Percentiles rank a stretch among this genome's conserved stretches.
phyloP scores from a whole-genome alignment of 2,888 invertebrate species.

The Helobdella robusta region DNA sequence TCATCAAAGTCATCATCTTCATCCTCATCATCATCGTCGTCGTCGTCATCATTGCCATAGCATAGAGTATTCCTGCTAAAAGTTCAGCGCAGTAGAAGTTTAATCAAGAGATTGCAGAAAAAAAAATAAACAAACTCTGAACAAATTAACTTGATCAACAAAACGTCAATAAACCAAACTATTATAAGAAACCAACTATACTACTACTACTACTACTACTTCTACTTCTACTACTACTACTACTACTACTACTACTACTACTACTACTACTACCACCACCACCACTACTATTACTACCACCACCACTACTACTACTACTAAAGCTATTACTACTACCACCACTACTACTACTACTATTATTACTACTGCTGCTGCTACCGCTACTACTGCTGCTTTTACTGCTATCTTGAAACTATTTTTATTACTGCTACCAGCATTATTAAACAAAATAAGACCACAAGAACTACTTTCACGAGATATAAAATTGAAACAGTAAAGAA shows the following conservation, averaged over 20 bases:
- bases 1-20: too few species aligned
- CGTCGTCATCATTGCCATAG: too few species aligned
- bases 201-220: slow-evolving; percentile 24
- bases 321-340: slow-evolving; percentile 1
- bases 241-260: slow-evolving; percentile 25
- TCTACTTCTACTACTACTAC: slow-evolving; percentile 24
- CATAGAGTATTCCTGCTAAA: too few species aligned
- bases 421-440: slow-evolving; percentile 7
- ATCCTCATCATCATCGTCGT: too few species aligned
- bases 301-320: slow-evolving; percentile 15
- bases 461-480: background rate
- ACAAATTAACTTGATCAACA: too few species aligned
- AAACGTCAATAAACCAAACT: too few species aligned
- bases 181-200: too few species aligned
- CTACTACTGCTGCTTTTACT: slow-evolving; percentile 8
- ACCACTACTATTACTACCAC: slow-evolving; percentile 8
- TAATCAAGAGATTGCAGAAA: too few species aligned
- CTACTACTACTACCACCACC: slow-evolving; percentile 21
- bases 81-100: too few species aligned
- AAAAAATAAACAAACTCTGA: too few species aligned
- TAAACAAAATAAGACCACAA: background rate
- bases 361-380: slow-evolving; percentile 3
- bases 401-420: background rate
- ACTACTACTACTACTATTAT: slow-evolving; percentile 13
- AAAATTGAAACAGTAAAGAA: too few species aligned